These are phyloP conservation scores for Syrista parreyssii DNA, from an alignment of 2,888 invertebrate species.

Conservation along the genomic window DNA sequence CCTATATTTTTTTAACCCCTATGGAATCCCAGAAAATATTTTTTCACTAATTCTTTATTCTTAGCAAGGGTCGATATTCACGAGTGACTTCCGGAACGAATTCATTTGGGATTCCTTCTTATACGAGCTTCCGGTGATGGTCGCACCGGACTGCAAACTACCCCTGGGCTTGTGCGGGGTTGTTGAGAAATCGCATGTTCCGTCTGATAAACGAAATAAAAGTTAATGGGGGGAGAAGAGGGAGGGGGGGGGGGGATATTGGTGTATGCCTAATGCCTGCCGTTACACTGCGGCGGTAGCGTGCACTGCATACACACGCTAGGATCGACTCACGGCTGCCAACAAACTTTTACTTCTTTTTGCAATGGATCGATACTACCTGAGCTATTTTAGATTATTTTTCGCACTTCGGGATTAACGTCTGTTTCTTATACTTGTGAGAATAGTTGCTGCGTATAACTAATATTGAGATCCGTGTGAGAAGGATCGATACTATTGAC, in stretches of 20 bases:
- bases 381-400: constrained; percentile 59
- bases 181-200: constrained; percentile 57
- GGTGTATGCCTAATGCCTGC: constrained; percentile 48
- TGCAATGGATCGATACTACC: constrained; percentile 48
- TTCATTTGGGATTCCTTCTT: background rate
- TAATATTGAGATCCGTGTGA: background rate
- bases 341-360: constrained; percentile 46
- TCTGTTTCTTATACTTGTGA: background rate
- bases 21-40: background rate
- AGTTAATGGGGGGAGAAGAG: constrained; percentile 35
- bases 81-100: background rate
- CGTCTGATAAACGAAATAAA: constrained; percentile 61
- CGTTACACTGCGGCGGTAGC: constrained; percentile 34
- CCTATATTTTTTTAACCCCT: background rate
- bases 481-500: background rate
- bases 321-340: constrained; percentile 31
- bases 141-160: background rate
- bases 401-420: constrained; percentile 28
- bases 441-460: background rate
- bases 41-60: background rate
- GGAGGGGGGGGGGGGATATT: constrained; percentile 27
- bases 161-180: background rate
- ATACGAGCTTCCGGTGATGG: background rate
- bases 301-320: constrained; percentile 38
- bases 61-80: background rate